Conservation (phyloP, 2,888 invertebrate genomes). For the Muscina levida region DNA sequence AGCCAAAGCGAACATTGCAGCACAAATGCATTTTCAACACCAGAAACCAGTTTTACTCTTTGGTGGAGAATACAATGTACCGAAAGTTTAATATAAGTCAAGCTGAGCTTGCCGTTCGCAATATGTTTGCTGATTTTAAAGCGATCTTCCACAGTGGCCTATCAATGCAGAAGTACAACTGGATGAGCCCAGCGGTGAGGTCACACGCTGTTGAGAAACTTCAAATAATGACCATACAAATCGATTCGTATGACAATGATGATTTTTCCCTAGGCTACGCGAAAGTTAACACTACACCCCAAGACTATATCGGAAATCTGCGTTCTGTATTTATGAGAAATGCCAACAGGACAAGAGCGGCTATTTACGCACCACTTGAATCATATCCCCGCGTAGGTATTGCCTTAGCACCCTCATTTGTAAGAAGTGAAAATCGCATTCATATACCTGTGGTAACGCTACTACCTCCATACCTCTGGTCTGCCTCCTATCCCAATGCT, state of each 20-base stretch:
- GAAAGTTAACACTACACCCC: not conserved
- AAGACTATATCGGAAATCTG: not conserved
- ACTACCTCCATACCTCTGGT: not conserved
- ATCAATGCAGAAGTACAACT: not conserved
- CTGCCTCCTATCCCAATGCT: not conserved
- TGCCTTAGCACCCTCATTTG: slow-evolving; percentile 73
- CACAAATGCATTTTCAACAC: not conserved
- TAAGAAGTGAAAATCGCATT: slow-evolving; percentile 60
- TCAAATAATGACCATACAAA: not conserved
- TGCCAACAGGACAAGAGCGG: not conserved
- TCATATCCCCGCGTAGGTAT: slow-evolving; percentile 37
- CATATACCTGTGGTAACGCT: not conserved
- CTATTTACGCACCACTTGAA: not conserved
- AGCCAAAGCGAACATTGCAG: not conserved
- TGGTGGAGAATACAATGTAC: not conserved
- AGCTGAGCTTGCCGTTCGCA: not conserved
- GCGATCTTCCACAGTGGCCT: not conserved
- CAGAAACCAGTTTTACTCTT: not conserved
- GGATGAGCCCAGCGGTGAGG: not conserved
- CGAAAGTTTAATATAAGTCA: too few relatives aligned
- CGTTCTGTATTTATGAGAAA: not conserved
- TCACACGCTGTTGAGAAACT: not conserved
- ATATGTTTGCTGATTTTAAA: not conserved
- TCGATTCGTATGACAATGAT: not conserved
- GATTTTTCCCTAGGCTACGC: not conserved